Evolutionary conservation across 2,113 vertebrate genomes (phyloP).

Genomic region (Podarcis raffonei): DNA sequence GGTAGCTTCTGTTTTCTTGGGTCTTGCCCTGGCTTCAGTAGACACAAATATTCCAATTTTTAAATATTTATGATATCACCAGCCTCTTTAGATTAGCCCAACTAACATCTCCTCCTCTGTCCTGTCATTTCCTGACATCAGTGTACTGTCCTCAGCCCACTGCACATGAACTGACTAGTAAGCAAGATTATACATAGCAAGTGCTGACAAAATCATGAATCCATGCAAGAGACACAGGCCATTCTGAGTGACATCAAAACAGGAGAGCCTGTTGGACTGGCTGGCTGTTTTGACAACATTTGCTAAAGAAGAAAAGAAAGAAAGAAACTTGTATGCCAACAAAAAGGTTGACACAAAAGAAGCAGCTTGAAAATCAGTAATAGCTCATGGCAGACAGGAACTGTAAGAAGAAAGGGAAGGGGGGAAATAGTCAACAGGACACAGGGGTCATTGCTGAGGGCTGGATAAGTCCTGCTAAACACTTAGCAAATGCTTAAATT

Average conservation of each 20-base stretch:
- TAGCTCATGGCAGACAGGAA: constrained; percentile 29
- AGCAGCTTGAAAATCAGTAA: constrained; percentile 1
- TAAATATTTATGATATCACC: neutral
- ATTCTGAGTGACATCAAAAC: constrained; percentile 54
- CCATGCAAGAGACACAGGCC: constrained; percentile 51
- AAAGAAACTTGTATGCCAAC: constrained; percentile 52
- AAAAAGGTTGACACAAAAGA: constrained; percentile 46
- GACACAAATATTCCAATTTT: neutral
- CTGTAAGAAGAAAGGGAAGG: neutral
- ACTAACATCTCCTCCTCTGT: neutral
- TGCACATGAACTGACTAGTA: constrained; percentile 47
- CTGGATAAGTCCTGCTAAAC: neutral
- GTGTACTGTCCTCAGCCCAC: constrained; percentile 10
- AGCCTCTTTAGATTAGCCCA: neutral
- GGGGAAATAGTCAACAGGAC: neutral
- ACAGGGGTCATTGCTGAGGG: neutral
- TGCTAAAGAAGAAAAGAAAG: constrained; percentile 55
- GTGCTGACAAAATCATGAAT: constrained; percentile 64
- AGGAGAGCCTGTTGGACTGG: constrained; percentile 60
- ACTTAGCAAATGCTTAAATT: neutral
- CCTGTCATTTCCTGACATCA: constrained; percentile 28
- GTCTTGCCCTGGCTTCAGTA: neutral
- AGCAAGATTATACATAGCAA: constrained; percentile 45
- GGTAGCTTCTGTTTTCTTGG: no score
- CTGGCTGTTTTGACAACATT: constrained; percentile 60